These are phyloP conservation scores for Tenthredo amoena DNA, from an alignment of 2,888 invertebrate species.

Conservation along the genomic window DNA sequence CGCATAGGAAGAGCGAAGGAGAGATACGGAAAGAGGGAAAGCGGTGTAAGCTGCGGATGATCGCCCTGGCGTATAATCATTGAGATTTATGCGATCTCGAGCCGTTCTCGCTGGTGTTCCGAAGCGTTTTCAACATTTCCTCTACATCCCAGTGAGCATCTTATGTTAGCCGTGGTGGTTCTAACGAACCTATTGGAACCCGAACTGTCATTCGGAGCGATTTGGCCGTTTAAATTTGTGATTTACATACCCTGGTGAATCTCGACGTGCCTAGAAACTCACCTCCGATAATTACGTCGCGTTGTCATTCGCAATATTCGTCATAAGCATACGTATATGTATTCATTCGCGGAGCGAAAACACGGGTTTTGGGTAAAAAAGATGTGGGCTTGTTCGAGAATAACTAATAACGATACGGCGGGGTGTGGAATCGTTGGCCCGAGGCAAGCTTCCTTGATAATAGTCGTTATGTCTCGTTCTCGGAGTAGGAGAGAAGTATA, in stretches of 20 bases:
- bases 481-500: neutral
- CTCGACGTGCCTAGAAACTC: neutral
- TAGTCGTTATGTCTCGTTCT: neutral
- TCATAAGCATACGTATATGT: too few species aligned
- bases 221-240: conserved; percentile 23
- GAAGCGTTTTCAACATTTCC: conserved; percentile 34
- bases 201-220: conserved; percentile 54
- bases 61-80: conserved; percentile 53
- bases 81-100: conserved; percentile 54
- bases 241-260: neutral
- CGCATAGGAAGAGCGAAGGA: neutral
- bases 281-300: neutral
- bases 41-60: conserved; percentile 32
- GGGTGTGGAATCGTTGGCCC: neutral
- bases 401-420: neutral
- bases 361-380: neutral
- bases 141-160: conserved; percentile 28
- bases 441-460: neutral
- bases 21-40: conserved; percentile 12
- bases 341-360: neutral
- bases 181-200: conserved; percentile 57
- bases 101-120: neutral
- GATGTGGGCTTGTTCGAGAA: neutral
- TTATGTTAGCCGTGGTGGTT: conserved; percentile 3
- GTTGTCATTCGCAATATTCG: neutral